phyloP scores from a whole-genome alignment of 2,888 invertebrate species.

The Gryllus longicercus region DNA sequence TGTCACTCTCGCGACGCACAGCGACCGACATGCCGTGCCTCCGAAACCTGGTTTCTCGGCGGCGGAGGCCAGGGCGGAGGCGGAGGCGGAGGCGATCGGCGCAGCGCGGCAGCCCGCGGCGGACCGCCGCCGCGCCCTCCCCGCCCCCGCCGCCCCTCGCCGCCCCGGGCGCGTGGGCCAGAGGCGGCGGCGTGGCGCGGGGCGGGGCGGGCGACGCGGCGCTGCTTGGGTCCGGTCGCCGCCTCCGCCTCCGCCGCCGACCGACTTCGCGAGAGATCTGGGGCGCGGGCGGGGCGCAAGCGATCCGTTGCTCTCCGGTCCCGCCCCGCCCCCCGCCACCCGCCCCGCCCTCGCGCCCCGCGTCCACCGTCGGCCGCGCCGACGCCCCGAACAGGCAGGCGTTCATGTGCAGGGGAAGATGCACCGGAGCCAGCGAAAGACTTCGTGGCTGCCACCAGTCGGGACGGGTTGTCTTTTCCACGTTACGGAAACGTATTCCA shows the following conservation, averaged over 20 bases:
- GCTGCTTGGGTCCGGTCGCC: not conserved
- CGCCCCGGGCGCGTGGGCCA: not conserved
- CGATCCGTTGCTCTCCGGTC: slow-evolving; percentile 3
- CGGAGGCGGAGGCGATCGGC: too few species aligned
- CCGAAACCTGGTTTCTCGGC: too few species aligned
- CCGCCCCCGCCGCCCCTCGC: not conserved
- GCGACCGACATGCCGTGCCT: too few species aligned
- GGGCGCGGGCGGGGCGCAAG: not conserved
- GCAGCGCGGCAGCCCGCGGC: not conserved
- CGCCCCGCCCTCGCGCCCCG: not conserved
- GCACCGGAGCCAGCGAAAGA: too few species aligned
- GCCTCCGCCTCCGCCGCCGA: not conserved
- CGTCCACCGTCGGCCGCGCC: not conserved
- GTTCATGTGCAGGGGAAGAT: too few species aligned
- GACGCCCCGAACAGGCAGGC: not conserved
- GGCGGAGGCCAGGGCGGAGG: too few species aligned
- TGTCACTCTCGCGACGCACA: too few species aligned
- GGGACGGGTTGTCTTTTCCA: too few species aligned
- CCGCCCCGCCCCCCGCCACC: not conserved
- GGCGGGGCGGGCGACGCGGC: too few species aligned
- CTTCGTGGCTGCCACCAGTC: too few species aligned
- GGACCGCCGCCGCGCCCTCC: not conserved
- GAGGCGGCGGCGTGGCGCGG: too few species aligned
- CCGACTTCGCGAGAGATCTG: not conserved
- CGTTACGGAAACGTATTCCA: too few species aligned